Evolutionary conservation across 1,140 invertebrate species (phyloP), one percentile per base, ranked within the genome.

Genomic region (Monochamus saltuarius): DNA sequence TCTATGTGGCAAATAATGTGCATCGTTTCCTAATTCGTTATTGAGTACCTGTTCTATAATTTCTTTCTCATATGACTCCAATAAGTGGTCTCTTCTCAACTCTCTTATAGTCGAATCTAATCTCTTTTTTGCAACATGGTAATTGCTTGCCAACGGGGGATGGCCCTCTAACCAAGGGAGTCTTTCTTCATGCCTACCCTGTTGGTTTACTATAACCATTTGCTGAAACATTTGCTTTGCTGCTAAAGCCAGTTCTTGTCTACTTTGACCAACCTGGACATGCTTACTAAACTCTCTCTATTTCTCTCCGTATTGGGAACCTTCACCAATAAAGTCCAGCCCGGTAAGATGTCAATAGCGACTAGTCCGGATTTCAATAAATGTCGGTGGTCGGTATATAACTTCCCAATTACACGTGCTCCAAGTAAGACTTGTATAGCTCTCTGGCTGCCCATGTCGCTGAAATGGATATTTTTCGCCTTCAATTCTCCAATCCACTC

Each of bases 271-370:
- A 76, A n/a, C 68, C 61, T 9, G 58, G 40, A 36, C 42, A 55
- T 35, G 19, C 14, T 19, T 64, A 62, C 9, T 47, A 35, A 13
- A 68, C 65, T 3, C 68, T n/a, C n/a, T n/a, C 42, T 14, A 51
- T 54, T 51, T 60, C 56, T 38, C 53, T 57, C 10, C 65, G 29
- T 1, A 62, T 16, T 7, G 6, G 56, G 66, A 19, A 57, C 22
- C 67, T 69, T 72, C 8, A 67, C 74, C 57, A 53, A 54, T 14
- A 77, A 29, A 9, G 65, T 71, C 73, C 73, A 77, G 2, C 73
- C 74, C 7, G 76, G 50, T 7, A 54, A 34, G 1, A 73, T 74
- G 47, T 78, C 67, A 2, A 73, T 16, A 13, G 68, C 72, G 11
- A 70, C 65, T 7, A 76, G 49, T 8, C 73, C 72, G 49, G 63